Base-by-base conservation (phyloP, 37 sponge, comb jelly and placozoan species). In the Agelas oroides region DNA sequence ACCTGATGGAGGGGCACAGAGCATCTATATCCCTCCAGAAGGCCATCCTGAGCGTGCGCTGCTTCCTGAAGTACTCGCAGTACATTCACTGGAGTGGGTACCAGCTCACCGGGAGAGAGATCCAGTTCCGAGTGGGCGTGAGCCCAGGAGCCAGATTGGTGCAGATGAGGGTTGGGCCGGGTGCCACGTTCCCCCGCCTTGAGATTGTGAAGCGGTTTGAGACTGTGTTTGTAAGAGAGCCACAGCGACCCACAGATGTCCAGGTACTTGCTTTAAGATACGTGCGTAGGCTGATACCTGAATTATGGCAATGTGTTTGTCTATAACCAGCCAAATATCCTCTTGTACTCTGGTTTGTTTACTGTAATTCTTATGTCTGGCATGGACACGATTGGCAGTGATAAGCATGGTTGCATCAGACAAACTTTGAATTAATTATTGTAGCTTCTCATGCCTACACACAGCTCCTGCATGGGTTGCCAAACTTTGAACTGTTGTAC, bases 11-110 rank as follows among this genome's bases (percentile, higher is more conserved):
- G 65, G 96, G 93, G 1, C 65, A 66, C 52, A 65, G 76, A 18
- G 59, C 76, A 34, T 75, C 84, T 0, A 34, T 24, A 34, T 87
- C 96, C 28, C 72, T 95, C 24, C 96, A 92, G 56, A 92, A 92
- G 61, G 86, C 93, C 53, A 88, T 80, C 19, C 74, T 86, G 66
- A 82, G 90, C 58, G 59, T 95, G 20, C 75, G 96, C 23, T 79
- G 93, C 56, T 89, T 92, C 75, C 46, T 53, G 35, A 83, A 86
- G 54, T 90, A 93, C 62, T 73, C 91, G 0, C 76, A 58, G 14
- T 93, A 82, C 65, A 57, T 87, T 35, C 93, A 95, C 61, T 95
- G 96, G 96, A 70, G 79, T 39, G 93, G 91, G 18, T 92, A 85
- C 59, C 90, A 95, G 88, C 78, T 95, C 5, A 89, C 80, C 18